These are phyloP conservation scores for Chaetorhynchus papuensis DNA, from an alignment of 2,113 vertebrate species.

Conservation along the genomic window DNA sequence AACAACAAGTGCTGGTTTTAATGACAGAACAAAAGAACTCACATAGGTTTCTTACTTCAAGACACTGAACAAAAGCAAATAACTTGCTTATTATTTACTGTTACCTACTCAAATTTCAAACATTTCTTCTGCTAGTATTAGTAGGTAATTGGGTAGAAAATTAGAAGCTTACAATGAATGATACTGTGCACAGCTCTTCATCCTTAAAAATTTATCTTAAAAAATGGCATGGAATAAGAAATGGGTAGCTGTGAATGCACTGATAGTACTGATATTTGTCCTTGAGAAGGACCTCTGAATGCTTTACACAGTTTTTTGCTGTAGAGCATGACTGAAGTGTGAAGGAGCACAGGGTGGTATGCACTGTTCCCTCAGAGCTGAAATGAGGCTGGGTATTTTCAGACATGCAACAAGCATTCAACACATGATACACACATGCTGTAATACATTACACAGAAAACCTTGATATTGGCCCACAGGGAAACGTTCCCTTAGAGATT, in stretches of 20 bases:
- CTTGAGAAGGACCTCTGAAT: neutral
- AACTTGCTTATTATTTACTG: neutral
- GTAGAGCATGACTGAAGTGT: neutral
- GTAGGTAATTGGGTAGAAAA: neutral
- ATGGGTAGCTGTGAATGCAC: neutral
- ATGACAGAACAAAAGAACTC: neutral
- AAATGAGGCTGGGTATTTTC: neutral
- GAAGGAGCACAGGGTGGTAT: neutral
- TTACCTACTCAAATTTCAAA: neutral
- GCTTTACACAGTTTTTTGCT: neutral
- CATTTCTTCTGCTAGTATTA: neutral
- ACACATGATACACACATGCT: accelerated
- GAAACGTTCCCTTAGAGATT: neutral
- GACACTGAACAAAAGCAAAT: neutral
- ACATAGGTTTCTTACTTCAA: neutral
- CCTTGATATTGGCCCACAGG: neutral
- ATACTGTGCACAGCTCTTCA: neutral
- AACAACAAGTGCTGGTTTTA: neutral
- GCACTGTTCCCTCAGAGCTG: neutral
- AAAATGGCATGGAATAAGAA: neutral
- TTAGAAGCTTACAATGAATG: neutral
- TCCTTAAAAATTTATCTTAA: neutral
- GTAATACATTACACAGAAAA: neutral
- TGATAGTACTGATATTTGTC: neutral
- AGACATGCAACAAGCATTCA: neutral